phyloP scores from a whole-genome alignment of 2,888 invertebrate genomes.

The Leptothorax acervorum region DNA sequence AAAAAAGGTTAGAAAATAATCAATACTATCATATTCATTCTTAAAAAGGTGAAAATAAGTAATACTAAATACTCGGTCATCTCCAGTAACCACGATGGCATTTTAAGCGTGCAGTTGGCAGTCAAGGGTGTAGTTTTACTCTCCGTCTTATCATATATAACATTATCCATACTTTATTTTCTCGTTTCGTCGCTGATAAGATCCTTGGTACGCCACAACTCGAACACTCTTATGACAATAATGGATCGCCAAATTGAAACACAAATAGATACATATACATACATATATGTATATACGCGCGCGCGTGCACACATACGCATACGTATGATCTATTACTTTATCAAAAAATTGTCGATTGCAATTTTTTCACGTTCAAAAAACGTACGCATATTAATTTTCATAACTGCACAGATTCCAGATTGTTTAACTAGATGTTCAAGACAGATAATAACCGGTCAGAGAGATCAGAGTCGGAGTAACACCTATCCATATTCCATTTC shows the following conservation, averaged over 20 bases:
- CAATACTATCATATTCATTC: background rate
- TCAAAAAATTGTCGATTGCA: background rate
- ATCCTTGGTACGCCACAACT: background rate
- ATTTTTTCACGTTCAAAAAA: constrained; percentile 4
- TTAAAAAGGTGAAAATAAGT: background rate
- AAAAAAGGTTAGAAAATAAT: background rate
- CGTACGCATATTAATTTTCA: constrained; percentile 15
- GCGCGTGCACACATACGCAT: background rate
- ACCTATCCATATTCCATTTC: constrained; percentile 22
- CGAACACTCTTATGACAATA: background rate
- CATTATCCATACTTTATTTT: constrained; percentile 63
- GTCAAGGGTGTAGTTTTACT: constrained; percentile 53
- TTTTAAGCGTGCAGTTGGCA: constrained; percentile 59
- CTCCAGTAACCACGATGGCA: constrained; percentile 78
- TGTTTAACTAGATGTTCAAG: background rate
- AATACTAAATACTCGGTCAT: constrained; percentile 76
- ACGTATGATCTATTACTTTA: background rate
- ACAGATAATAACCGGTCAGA: background rate
- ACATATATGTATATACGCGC: background rate
- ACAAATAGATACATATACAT: no score
- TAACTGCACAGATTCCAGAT: background rate
- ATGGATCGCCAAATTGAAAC: background rate
- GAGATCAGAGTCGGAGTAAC: background rate
- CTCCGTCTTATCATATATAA: constrained; percentile 50
- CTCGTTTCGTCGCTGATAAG: constrained; percentile 4